Evolutionary conservation across 2,797 vertebrate species (phyloP).

Genomic region (Amblyopsis hoosieri): DNA sequence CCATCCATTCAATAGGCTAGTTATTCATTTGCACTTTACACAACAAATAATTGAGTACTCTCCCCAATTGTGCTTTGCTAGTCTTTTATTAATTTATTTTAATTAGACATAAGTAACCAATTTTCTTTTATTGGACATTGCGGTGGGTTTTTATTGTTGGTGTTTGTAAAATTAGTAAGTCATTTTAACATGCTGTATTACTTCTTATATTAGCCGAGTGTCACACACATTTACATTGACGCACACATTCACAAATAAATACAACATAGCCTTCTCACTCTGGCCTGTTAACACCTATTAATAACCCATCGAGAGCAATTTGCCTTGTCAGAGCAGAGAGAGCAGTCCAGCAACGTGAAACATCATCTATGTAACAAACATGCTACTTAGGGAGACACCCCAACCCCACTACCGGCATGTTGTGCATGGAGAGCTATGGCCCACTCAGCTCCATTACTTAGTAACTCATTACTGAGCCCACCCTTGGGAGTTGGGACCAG

Average conservation of each 20-base stretch:
- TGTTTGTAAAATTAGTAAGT: no score
- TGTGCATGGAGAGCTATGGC: constrained; percentile 40
- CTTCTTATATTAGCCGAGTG: no score
- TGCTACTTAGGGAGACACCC: constrained; percentile 9
- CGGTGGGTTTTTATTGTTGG: no score
- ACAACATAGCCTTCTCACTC: background rate
- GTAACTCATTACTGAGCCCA: constrained; percentile 54
- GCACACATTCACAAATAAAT: constrained; percentile 4
- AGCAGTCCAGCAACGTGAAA: constrained; percentile 39
- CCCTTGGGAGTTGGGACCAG: constrained; percentile 48
- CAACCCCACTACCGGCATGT: constrained; percentile 18
- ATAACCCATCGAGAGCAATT: constrained; percentile 53
- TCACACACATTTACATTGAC: background rate
- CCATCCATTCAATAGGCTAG: no score
- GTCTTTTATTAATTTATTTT: no score
- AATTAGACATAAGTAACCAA: no score
- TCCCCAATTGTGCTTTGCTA: no score
- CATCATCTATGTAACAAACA: constrained; percentile 43
- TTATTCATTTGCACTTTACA: no score
- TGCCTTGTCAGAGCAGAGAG: constrained; percentile 9
- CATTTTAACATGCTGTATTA: no score
- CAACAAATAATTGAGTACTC: no score
- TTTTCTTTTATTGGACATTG: no score
- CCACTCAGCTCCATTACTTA: constrained; percentile 43
- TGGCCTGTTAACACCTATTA: constrained; percentile 43